Conservation (phyloP, 2,888 invertebrate genomes). For the Periphyllus acericola region DNA sequence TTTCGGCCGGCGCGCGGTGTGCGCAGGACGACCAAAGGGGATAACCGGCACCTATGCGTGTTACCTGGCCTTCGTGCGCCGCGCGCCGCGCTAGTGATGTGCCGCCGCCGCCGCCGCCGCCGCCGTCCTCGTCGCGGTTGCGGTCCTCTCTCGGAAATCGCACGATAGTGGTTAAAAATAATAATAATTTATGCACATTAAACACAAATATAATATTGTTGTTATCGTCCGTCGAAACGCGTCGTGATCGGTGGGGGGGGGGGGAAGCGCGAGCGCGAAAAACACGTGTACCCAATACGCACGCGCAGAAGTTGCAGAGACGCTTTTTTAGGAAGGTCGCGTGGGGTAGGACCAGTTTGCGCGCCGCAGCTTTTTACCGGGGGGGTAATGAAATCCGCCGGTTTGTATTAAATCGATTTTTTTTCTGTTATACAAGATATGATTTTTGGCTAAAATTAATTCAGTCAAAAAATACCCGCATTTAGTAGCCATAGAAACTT, state of each 20-base stretch:
- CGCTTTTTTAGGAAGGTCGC: too few species aligned
- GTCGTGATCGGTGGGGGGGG: not conserved
- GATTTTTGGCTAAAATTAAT: too few species aligned
- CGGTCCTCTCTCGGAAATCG: not conserved
- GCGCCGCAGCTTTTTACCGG: too few species aligned
- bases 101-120: slow-evolving; percentile 16
- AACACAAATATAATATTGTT: too few species aligned
- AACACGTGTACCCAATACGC: not conserved
- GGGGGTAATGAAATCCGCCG: too few species aligned
- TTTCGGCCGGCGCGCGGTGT: slow-evolving; percentile 55
- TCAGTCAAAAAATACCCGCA: too few species aligned
- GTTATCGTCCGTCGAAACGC: slow-evolving; percentile 1
- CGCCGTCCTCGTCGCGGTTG: not conserved
- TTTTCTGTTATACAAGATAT: too few species aligned
- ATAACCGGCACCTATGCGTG: slow-evolving; percentile 59
- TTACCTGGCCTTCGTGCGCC: slow-evolving; percentile 57
- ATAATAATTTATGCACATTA: too few species aligned
- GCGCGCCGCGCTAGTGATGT: slow-evolving; percentile 60
- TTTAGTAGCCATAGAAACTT: too few species aligned
- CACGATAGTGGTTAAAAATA: not conserved
- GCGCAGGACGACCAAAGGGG: slow-evolving; percentile 59
- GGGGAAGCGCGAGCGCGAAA: not conserved
- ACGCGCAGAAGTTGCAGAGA: too few species aligned
- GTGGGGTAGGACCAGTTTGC: too few species aligned
- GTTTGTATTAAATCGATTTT: too few species aligned